These are phyloP conservation scores for Sphenodon punctatus DNA, from an alignment of 2,797 vertebrate species.

Conservation along the genomic window DNA sequence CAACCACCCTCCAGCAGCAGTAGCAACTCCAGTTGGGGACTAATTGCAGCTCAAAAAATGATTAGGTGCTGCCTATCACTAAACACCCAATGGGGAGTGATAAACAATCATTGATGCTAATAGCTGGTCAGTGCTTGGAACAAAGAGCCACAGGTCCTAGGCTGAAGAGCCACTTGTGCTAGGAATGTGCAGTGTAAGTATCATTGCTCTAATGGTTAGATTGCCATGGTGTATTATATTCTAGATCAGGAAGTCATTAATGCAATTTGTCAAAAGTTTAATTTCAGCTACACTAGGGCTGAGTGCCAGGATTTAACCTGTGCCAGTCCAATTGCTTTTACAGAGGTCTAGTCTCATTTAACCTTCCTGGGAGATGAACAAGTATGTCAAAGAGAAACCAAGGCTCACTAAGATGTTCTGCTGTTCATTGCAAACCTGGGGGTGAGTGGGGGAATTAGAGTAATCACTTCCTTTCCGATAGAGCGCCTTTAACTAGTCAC, in stretches of 20 bases:
- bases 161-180: too few relatives aligned
- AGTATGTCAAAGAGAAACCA: not conserved
- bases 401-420: not conserved
- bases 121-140: too few relatives aligned
- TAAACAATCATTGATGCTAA: too few relatives aligned
- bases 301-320: not conserved
- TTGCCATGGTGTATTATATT: not conserved
- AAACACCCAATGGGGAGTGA: too few relatives aligned
- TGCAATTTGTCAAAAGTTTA: not conserved
- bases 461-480: slow-evolving; percentile 28
- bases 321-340: not conserved
- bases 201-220: not conserved
- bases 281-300: not conserved
- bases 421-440: not conserved
- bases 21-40: too few relatives aligned
- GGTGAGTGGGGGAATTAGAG: not conserved
- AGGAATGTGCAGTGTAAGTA: too few relatives aligned
- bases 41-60: too few relatives aligned
- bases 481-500: not conserved
- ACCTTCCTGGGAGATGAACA: not conserved
- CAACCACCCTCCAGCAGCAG: too few relatives aligned
- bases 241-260: not conserved
- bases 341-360: not conserved
- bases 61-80: too few relatives aligned
- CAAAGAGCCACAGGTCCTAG: too few relatives aligned